A percentile compares a stretch with the other conserved stretches of the same genome.
Conservation (phyloP, 2,113 vertebrate genomes). For the Connochaetes taurinus region DNA sequence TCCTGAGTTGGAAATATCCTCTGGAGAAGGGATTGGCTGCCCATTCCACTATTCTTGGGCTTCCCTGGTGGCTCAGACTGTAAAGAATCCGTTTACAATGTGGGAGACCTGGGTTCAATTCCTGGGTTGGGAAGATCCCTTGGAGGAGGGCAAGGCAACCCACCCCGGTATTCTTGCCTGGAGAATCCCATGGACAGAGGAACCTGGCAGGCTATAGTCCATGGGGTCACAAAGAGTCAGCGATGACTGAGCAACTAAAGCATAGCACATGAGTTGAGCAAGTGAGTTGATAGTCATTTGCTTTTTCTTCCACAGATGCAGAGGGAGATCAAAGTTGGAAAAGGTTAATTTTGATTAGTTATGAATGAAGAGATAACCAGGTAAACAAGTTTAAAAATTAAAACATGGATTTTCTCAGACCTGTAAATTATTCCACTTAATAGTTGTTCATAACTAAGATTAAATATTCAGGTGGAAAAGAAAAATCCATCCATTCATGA, state of each 20-base stretch:
- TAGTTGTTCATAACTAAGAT: neutral
- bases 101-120: rapidly evolving
- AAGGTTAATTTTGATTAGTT: neutral
- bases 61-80: neutral
- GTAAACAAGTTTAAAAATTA: neutral
- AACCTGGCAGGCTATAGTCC: neutral
- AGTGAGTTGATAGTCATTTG: neutral
- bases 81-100: neutral
- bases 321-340: neutral
- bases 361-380: neutral
- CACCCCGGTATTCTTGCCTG: neutral
- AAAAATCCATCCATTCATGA: neutral
- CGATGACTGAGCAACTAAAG: neutral
- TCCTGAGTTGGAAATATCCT: neutral
- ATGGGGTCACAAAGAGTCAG: neutral
- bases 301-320: neutral
- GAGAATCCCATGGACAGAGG: neutral
- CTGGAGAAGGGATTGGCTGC: neutral
- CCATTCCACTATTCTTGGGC: neutral
- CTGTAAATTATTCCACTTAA: neutral
- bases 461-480: neutral
- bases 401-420: neutral
- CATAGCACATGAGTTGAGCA: neutral
- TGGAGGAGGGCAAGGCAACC: neutral
- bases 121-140: neutral